Evolutionary conservation across 2,113 vertebrate genomes (phyloP).

Genomic region (Crotalus tigris): DNA sequence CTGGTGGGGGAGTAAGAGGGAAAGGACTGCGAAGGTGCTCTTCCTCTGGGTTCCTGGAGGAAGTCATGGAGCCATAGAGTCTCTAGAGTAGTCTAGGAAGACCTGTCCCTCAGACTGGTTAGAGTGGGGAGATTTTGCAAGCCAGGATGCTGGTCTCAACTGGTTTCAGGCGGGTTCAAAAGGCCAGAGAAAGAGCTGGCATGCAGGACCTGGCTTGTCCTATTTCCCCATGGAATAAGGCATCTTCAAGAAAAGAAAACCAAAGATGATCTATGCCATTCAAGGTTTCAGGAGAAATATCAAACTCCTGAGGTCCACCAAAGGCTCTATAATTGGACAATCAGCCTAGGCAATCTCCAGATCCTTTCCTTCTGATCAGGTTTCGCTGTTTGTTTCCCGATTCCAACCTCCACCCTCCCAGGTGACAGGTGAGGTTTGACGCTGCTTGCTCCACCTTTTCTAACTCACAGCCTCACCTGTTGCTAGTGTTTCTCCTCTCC

Average conservation of each 20-base stretch:
- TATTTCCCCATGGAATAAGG: background rate
- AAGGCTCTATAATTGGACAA: background rate
- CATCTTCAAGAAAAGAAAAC: background rate
- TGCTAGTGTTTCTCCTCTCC: background rate
- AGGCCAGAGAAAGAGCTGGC: background rate
- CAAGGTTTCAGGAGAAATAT: background rate
- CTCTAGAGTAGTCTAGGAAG: background rate
- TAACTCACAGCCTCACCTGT: conserved; percentile 3
- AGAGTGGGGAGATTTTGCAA: background rate
- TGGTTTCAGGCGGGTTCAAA: background rate
- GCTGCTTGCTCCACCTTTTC: background rate
- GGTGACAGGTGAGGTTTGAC: background rate
- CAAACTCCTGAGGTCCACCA: background rate
- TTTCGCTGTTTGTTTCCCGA: conserved; percentile 33
- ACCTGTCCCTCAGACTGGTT: background rate
- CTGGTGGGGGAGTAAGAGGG: conserved; percentile 43
- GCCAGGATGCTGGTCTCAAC: background rate
- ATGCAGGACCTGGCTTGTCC: background rate
- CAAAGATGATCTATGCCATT: background rate
- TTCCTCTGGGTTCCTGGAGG: conserved; percentile 24
- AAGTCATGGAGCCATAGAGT: conserved; percentile 40
- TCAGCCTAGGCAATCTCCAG: too few relatives aligned
- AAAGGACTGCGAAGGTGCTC: conserved; percentile 22
- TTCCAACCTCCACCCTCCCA: conserved; percentile 8
- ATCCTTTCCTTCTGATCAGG: background rate